Percentiles rank a stretch among this genome's conserved stretches.
These are phyloP conservation scores for Ctenosaura bakeri DNA, from an alignment of 2,797 vertebrate genomes.

Conservation along the genomic window DNA sequence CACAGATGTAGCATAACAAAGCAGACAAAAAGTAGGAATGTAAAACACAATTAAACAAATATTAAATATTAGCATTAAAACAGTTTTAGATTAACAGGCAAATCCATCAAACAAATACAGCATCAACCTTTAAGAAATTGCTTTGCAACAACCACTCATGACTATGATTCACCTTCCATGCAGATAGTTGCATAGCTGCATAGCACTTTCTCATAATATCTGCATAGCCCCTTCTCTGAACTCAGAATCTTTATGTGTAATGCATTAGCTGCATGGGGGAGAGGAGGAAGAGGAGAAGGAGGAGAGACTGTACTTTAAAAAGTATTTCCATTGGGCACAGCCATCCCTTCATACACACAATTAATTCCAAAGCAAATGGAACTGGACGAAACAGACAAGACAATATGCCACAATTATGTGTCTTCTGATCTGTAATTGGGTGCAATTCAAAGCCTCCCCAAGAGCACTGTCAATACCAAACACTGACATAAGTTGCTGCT, in stretches of 20 bases:
- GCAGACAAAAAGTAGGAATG: too few species aligned
- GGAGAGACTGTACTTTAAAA: not conserved
- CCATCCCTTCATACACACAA: not conserved
- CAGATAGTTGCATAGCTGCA: not conserved
- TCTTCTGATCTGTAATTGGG: too few species aligned
- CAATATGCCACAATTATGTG: not conserved
- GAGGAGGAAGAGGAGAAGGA: not conserved
- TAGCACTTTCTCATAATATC: not conserved
- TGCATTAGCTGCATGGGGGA: not conserved
- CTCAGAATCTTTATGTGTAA: not conserved
- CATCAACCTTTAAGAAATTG: too few species aligned
- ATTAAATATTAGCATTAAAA: too few species aligned
- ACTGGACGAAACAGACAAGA: not conserved
- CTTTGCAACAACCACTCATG: not conserved
- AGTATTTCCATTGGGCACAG: too few species aligned
- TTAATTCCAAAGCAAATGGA: not conserved
- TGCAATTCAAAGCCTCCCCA: too few species aligned
- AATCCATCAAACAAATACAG: too few species aligned
- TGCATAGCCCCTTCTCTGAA: not conserved
- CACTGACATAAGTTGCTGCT: too few species aligned
- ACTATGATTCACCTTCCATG: not conserved
- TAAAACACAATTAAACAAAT: too few species aligned
- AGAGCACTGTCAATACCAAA: too few species aligned
- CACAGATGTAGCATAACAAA: too few species aligned
- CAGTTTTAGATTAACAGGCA: too few species aligned